These are phyloP conservation scores for Glyphotaelius pellucidus DNA, from an alignment of 2,888 invertebrate genomes.

Conservation along the genomic window DNA sequence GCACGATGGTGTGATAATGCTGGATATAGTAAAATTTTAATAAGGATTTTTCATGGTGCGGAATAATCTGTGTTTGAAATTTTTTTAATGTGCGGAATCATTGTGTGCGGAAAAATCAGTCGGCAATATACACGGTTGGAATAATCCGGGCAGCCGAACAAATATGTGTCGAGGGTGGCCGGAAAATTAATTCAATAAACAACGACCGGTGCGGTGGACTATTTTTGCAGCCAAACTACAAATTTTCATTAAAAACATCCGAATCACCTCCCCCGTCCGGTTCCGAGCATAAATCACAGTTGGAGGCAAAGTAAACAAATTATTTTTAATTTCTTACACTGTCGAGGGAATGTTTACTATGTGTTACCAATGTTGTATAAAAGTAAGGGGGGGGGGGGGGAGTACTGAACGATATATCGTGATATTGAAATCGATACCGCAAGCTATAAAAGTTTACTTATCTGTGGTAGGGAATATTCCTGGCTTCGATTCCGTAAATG, in stretches of 20 bases:
- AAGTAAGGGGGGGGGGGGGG: background rate
- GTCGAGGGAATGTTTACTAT: constrained; percentile 25
- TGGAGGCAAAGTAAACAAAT: constrained; percentile 57
- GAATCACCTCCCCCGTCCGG: constrained; percentile 48
- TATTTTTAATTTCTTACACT: constrained; percentile 52
- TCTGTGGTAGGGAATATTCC: background rate
- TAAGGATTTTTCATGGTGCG: no score
- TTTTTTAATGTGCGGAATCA: background rate
- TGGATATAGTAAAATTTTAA: no score
- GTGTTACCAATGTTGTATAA: background rate
- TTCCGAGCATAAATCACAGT: constrained; percentile 55
- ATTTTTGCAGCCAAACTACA: constrained; percentile 52
- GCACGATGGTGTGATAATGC: background rate
- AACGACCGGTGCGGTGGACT: constrained; percentile 41
- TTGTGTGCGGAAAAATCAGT: background rate
- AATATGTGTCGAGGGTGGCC: constrained; percentile 36
- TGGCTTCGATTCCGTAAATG: background rate
- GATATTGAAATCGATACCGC: background rate
- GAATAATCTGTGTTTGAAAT: no score
- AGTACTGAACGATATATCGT: background rate
- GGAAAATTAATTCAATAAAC: constrained; percentile 57
- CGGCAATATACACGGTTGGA: background rate
- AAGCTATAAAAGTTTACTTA: background rate
- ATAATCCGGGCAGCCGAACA: background rate
- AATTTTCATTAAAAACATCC: constrained; percentile 54